These are phyloP conservation scores for Linnaemya tessellans DNA, from an alignment of 2,888 invertebrate species.

Conservation along the genomic window DNA sequence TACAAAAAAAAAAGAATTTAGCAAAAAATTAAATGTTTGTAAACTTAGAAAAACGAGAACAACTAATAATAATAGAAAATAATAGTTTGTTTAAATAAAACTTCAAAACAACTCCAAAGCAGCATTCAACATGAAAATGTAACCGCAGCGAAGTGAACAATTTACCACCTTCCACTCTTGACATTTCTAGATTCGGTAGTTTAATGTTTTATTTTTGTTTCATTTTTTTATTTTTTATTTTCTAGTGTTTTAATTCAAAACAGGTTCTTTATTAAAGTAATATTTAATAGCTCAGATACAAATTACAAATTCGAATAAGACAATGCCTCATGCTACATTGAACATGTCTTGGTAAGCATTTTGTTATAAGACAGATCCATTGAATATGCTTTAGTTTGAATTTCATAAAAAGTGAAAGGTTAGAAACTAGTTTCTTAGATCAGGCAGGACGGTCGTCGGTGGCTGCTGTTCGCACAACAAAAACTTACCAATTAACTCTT, in stretches of 20 bases:
- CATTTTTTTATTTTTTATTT: background rate
- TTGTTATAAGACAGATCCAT: constrained; percentile 29
- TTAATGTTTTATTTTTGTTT: constrained; percentile 16
- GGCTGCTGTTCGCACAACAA: background rate
- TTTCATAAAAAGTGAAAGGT: constrained; percentile 70
- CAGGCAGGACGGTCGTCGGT: constrained; percentile 30
- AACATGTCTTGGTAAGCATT: constrained; percentile 43
- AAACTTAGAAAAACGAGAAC: constrained; percentile 27
- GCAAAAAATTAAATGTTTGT: constrained; percentile 47
- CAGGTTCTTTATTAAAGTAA: constrained; percentile 64
- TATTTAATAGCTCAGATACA: constrained; percentile 9
- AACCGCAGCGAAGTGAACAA: constrained; percentile 28
- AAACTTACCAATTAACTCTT: background rate
- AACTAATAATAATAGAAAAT: constrained; percentile 31
- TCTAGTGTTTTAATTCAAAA: constrained; percentile 59
- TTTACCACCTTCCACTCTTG: constrained; percentile 68
- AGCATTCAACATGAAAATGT: constrained; percentile 36
- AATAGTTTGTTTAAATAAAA: constrained; percentile 37
- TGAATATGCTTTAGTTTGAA: constrained; percentile 25
- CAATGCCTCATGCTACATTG: background rate
- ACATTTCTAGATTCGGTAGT: constrained; percentile 68
- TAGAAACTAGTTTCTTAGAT: constrained; percentile 68
- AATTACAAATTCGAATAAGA: constrained; percentile 47
- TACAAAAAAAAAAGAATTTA: constrained; percentile 8
- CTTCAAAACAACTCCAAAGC: constrained; percentile 26